Conservation (phyloP, 1,140 invertebrate species). For the Tribolium madens region DNA sequence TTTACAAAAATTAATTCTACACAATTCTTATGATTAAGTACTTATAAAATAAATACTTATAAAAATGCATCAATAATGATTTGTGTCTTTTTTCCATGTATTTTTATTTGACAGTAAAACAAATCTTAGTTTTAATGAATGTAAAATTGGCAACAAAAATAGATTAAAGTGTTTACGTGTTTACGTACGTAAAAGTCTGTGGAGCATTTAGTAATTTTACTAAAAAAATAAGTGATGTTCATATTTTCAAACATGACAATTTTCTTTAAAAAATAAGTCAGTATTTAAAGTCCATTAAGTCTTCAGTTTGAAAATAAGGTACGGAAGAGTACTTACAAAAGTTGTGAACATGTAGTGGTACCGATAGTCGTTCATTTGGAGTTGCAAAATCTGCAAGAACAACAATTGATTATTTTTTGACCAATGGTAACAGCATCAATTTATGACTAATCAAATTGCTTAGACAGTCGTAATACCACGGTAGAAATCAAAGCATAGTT, state of each 20-base stretch:
- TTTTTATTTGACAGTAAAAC: no score
- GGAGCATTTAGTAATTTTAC: neutral
- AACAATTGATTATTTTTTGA: slow-evolving; percentile 11
- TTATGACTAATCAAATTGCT: neutral
- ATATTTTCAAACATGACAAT: neutral
- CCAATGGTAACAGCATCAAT: neutral
- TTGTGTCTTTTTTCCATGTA: no score
- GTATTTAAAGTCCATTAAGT: no score
- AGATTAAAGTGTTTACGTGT: neutral
- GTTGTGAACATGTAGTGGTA: slow-evolving; percentile 95
- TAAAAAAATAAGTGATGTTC: neutral
- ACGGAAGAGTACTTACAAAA: slow-evolving; percentile 80
- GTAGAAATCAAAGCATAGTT: slow-evolving; percentile 20
- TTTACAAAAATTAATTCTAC: no score
- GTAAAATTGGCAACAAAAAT: neutral
- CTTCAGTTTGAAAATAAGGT: no score
- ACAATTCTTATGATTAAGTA: no score
- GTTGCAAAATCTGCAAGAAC: slow-evolving; percentile 84
- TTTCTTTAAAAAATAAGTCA: neutral
- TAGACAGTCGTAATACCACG: neutral
- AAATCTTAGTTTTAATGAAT: no score
- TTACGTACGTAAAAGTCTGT: neutral
- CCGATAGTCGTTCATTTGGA: slow-evolving; percentile 94
- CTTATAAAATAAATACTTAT: no score
- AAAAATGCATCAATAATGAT: no score